Base-by-base conservation (phyloP, 2,113 vertebrate species). In the Barbus barbus region DNA sequence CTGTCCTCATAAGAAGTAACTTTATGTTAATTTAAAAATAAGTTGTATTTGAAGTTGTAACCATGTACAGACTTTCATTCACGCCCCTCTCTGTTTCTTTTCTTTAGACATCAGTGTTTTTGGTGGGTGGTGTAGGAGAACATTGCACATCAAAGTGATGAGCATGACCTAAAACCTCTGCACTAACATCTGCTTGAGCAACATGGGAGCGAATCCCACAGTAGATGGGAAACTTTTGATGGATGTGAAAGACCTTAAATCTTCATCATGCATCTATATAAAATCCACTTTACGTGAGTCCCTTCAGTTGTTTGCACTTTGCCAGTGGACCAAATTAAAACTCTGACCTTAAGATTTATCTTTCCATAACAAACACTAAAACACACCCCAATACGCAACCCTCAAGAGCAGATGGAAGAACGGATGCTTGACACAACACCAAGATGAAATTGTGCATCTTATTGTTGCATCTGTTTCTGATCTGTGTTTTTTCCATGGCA, bases 61-160 rank as follows among this genome's bases (percentile, higher is more conserved):
- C 38, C 38, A 41, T 41, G 38, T 41, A 9, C 38, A 9, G 38
- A 41, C 11, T 41, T 41, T 41, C 38, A 41, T 41, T 41, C 38
- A 44, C 11, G 9, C 41, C 77, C 86, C 83, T 81, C 72, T 88
- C 81, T 87, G 74, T 86, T 81, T 81, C 73, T 86, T 56, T 86
- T 72, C 65, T 79, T 83, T 80, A 82, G 20, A 67, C 71, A 88
- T 41, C 28, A 65, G 41, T 18, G 56, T 65, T 44, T 38, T 74
- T 13, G 14, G 56, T 51, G 22, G 53, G 73, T 16, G 3, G 41
- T 46, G 69, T n/a, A 26, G 41, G 51, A 83, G 77, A 88, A 85
- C 89, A 82, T 91, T 90, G 88, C 79, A 89, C 91, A 92, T 78
- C 92, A 92, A 92, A 94, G 88, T 88, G 81, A 92, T 89, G 85